Evolutionary conservation across 2,113 vertebrate species (phyloP).

Genomic region (Sprattus sprattus): DNA sequence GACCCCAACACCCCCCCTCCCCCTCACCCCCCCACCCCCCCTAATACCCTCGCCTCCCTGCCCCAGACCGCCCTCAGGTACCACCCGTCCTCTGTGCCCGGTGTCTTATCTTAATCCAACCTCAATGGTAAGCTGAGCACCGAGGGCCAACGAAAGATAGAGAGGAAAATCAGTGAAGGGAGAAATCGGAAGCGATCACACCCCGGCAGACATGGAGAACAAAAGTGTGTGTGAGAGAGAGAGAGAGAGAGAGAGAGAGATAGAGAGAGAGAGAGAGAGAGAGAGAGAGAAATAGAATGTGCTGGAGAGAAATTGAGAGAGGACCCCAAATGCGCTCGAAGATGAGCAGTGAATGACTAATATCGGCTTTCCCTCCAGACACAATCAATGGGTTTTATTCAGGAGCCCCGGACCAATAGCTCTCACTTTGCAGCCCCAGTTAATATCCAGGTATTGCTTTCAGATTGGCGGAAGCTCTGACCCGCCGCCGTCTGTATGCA

Average conservation of each 20-base stretch:
- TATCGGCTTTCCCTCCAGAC: background rate
- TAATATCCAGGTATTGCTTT: background rate
- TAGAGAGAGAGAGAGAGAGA: background rate
- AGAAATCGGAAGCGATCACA: background rate
- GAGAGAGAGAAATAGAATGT: background rate
- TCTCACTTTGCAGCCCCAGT: background rate
- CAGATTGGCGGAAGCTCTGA: background rate
- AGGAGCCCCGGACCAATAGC: background rate
- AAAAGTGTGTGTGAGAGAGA: background rate
- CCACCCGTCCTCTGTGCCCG: background rate
- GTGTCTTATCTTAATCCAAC: background rate
- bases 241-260: background rate
- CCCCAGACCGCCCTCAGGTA: background rate
- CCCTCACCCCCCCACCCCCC: background rate
- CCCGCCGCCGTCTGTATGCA: background rate
- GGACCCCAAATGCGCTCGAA: background rate
- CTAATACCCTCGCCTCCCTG: background rate
- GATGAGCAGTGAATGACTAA: constrained; percentile 4
- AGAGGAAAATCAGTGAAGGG: background rate
- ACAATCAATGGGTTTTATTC: background rate
- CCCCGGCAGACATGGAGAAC: background rate
- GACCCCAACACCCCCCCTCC: background rate
- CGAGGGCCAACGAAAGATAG: background rate
- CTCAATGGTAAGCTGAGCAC: background rate
- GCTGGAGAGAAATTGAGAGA: background rate